These are phyloP conservation scores for Haliclystus octoradiatus DNA, from an alignment of 30 jellyfish, hydroid and myxozoan species.

Conservation along the genomic window DNA sequence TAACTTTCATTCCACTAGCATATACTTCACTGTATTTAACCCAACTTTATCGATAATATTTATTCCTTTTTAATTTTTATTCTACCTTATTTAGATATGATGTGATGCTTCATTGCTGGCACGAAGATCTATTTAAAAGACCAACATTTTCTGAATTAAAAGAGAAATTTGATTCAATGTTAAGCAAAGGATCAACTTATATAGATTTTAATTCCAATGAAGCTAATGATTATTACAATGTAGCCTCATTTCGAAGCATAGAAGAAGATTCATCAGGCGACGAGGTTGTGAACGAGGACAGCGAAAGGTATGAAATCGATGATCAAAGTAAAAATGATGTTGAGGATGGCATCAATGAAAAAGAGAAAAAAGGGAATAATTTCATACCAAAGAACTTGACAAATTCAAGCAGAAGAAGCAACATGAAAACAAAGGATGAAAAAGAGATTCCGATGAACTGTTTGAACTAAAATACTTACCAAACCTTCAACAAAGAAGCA, in stretches of 20 bases:
- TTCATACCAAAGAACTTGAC: too few species aligned
- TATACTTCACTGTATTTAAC: too few species aligned
- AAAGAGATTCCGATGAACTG: too few species aligned
- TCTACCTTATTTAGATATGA: slow-evolving; percentile 66
- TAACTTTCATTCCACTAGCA: too few species aligned
- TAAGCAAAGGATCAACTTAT: slow-evolving; percentile 68
- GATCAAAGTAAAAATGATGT: slow-evolving; percentile 26
- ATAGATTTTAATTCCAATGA: slow-evolving; percentile 58
- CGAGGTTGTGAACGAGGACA: too few species aligned
- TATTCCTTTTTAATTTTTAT: too few species aligned
- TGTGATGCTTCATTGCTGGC: slow-evolving; percentile 87
- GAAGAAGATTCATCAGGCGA: slow-evolving; percentile 39
- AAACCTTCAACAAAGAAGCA: too few species aligned
- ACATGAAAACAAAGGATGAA: too few species aligned
- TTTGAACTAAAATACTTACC: too few species aligned
- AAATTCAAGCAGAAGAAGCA: too few species aligned
- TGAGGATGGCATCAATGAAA: neutral
- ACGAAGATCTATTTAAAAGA: slow-evolving; percentile 62
- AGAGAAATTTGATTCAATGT: slow-evolving; percentile 48
- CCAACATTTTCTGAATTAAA: slow-evolving; percentile 83
- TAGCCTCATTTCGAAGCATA: slow-evolving; percentile 73
- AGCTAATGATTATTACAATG: slow-evolving; percentile 62
- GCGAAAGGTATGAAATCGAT: slow-evolving; percentile 12
- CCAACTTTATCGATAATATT: too few species aligned
- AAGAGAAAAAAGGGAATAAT: too few species aligned